Base-by-base conservation (phyloP, 2,888 invertebrate genomes). In the Eugnorisma glareosa region DNA sequence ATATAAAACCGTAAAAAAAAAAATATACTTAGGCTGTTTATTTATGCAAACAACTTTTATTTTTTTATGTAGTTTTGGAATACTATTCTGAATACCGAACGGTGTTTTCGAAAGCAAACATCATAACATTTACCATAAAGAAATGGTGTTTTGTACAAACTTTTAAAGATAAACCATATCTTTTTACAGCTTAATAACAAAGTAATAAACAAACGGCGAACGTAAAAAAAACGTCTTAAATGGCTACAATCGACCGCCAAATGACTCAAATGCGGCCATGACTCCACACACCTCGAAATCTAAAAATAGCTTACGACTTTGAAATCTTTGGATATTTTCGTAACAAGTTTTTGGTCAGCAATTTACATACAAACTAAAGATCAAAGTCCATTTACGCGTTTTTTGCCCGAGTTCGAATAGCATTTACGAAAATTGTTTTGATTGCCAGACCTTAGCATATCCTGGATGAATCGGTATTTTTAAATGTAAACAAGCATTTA, bases 261-360 rank as follows among this genome's bases (percentile, higher is more conserved):
- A 88, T 87, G 90, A 88, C 85, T 89, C 80, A 83, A 83, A 70
- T 57, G 43, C 71, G 90, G 73, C 90, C 90, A 73, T 90, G 90
- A 90, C 90, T 88, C 73, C 80, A 85, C 79, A 88, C 86, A 88
- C 88, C 85, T 75, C 81, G 54, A 54, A 72, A 72, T 88, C 92
- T 92, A 92, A 89, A 92, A 91, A 88, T 88, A 89, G n/a, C 76
- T 35, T 10, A 67, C 88, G 54, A 81, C 76, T 87, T 86, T 87
- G 79, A 83, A n/a, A 85, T 86, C 83, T 83, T 83, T 74, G 73
- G 78, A 82, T 92, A 91, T 92, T 92, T 91, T 90, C 67, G 89
- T 86, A 88, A 85, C 89, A 84, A 84, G 88, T 90, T 91, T 88
- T 89, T 83, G 83, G 83, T 81, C 74, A 73, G 67, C 57, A 73